Evolutionary conservation across 2,888 invertebrate genomes (phyloP), one percentile per base, ranked within the genome.

Genomic region (Pelosia muscerda): DNA sequence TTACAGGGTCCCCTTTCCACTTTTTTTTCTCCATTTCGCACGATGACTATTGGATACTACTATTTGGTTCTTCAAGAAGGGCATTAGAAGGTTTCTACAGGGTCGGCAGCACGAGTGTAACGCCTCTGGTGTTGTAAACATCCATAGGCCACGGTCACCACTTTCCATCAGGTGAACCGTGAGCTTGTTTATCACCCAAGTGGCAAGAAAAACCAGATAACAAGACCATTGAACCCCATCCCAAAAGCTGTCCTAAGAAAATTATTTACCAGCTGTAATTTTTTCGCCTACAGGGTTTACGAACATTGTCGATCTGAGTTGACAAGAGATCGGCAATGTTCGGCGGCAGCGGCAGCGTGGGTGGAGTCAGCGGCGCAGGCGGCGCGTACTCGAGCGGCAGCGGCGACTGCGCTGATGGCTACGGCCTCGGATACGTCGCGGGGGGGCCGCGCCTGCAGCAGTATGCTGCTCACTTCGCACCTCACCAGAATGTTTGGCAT

Each of bases 401-500:
- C 81, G 89, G 88, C 69, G 90, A 89, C 72, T 88, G 89, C 85
- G 86, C 79, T 66, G 93, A 91, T 74, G 90, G 90, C 68, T 92
- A 92, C 86, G 92, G 87, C 69, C 88, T 92, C 67, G 92, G 91
- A 76, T 93, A 92, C 88, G 91, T 86, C 81, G 86, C 85, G 57
- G 88, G 90, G 76, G 87, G 88, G 72, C 86, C 88, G 23, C 88
- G 93, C 10, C 89, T 93, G 84, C 94, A 92, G 88, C 94, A 93
- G 88, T 93, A 94, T 87, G 91, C 93, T 84, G 92, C 93, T 64
- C 94, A 92, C 90, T 94, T 93, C 86, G 88, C 92, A 66, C 91
- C 93, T 66, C 94, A 92, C 81, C 93, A 94, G 90, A 92, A 91
- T 87, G 92, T 91, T 49, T 92, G 94, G 94, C 94, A 93, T 71